Evolutionary conservation across 2,797 vertebrate genomes (phyloP), one percentile per base, ranked within the genome.

Genomic region (Dipus sagitta): DNA sequence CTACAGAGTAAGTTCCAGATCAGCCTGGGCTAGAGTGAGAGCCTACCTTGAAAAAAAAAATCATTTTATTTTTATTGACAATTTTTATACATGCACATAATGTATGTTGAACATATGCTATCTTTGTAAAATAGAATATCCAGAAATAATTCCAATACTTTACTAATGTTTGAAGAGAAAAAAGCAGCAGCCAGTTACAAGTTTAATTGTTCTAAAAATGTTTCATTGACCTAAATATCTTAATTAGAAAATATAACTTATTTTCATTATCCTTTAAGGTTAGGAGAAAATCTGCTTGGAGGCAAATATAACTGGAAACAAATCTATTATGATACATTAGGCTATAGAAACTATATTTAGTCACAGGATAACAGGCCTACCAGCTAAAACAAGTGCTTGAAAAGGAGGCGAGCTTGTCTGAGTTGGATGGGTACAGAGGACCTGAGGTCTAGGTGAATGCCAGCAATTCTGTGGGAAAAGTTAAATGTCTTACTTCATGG

Each of bases 221-320:
- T 90, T 60, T 82, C 77, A 92, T 80, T 90, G 24, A 76, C 81
- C 54, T 95, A 95, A 86, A 83, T 87, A 64, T 34, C 65, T 58
- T 94, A 90, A 78, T 64, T 90, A 90, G 65, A 42, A 94, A 88
- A 60, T 94, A 86, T 71, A 89, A 86, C 38, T 82, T 93, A 79
- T 54, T 96, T 86, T 92, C 26, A 72, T 93, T 94, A 88, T 78
- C 65, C 38, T 81, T 93, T 86, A 95, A 72, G 68, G 72, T 82
- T 26, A 10, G 28, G 21, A 58, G 28, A 68, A 47, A 62, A 79
- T 58, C 78, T 96, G 52, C 78, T 79, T 92, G 89, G 75, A 32
- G 60, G 87, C 60, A 91, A 86, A 80, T 79, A 74, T 92, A 94
- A 84, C 70, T 64, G 54, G 81, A 94, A 79, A 88, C 17, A 78